These are phyloP conservation scores for Steinernema khuongi DNA, from an alignment of 1,140 invertebrate species.

Conservation along the genomic window DNA sequence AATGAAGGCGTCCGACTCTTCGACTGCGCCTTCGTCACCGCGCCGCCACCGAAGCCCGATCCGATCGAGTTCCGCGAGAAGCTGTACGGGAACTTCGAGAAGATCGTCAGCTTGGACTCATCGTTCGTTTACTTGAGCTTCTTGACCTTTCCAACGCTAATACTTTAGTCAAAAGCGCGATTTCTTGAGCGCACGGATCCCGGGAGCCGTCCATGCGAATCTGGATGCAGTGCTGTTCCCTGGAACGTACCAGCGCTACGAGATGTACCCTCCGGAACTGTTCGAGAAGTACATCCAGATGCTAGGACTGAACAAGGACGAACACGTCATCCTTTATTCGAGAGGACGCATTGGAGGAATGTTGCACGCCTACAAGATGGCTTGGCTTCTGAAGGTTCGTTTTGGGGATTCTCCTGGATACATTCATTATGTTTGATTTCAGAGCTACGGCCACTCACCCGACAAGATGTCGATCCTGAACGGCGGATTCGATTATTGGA, in stretches of 20 bases:
- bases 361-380: conserved; percentile 36
- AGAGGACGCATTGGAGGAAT: conserved; percentile 35
- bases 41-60: conserved; percentile 25
- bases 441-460: conserved; percentile 44
- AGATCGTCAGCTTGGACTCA: conserved; percentile 16
- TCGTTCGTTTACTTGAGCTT: neutral
- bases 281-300: conserved; percentile 38
- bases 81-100: conserved; percentile 35
- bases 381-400: conserved; percentile 39
- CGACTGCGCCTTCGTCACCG: conserved; percentile 28
- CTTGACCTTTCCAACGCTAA: conserved; percentile 12
- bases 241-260: conserved; percentile 28
- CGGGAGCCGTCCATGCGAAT: conserved; percentile 32
- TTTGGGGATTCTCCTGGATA: conserved; percentile 20
- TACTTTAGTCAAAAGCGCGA: conserved; percentile 21
- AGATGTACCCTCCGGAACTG: conserved; percentile 32
- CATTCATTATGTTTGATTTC: conserved; percentile 11
- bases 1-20: conserved; percentile 29
- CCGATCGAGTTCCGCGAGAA: conserved; percentile 31
- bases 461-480: conserved; percentile 47
- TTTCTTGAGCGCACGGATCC: conserved; percentile 31
- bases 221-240: conserved; percentile 36
- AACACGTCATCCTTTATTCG: conserved; percentile 37
- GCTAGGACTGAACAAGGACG: conserved; percentile 36
- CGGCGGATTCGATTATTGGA: conserved; percentile 43